phyloP scores from a whole-genome alignment of 2,888 invertebrate genomes.

The Apamea anceps region DNA sequence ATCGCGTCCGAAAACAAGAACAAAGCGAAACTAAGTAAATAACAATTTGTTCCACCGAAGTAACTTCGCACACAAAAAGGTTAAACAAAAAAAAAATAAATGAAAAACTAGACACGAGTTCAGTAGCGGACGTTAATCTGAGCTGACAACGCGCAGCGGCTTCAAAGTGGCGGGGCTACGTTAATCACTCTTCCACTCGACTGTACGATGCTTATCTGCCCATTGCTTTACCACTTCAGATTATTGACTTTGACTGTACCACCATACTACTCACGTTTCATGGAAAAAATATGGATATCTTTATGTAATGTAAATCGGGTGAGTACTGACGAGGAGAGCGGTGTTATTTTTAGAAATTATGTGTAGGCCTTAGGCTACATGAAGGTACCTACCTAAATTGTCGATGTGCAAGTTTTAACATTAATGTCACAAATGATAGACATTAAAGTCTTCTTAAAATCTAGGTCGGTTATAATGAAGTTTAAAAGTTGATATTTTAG shows the following conservation, averaged over 20 bases:
- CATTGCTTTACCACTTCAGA: slow-evolving; percentile 77
- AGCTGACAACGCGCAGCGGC: slow-evolving; percentile 73
- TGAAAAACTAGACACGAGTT: slow-evolving; percentile 62
- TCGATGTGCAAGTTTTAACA: slow-evolving; percentile 10
- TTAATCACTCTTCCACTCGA: slow-evolving; percentile 85
- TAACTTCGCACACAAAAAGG: slow-evolving; percentile 69
- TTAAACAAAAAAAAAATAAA: slow-evolving; percentile 50
- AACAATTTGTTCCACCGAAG: slow-evolving; percentile 63
- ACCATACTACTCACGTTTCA: slow-evolving; percentile 68
- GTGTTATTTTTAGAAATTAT: slow-evolving; percentile 15
- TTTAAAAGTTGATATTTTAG: not conserved
- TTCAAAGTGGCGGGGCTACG: slow-evolving; percentile 70
- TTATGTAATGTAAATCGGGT: slow-evolving; percentile 61
- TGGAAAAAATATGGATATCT: slow-evolving; percentile 69
- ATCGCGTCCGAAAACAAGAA: slow-evolving; percentile 64
- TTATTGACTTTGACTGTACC: slow-evolving; percentile 80
- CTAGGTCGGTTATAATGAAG: not conserved
- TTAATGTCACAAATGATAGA: not conserved
- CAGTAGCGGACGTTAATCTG: slow-evolving; percentile 74
- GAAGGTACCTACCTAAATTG: not conserved
- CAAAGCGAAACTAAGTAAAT: slow-evolving; percentile 58
- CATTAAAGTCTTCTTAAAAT: not conserved
- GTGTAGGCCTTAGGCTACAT: not conserved
- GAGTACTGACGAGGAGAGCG: slow-evolving; percentile 52
- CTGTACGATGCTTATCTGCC: slow-evolving; percentile 84